phyloP scores from a whole-genome alignment of 2,113 vertebrate species.

The Aplodontia rufa region DNA sequence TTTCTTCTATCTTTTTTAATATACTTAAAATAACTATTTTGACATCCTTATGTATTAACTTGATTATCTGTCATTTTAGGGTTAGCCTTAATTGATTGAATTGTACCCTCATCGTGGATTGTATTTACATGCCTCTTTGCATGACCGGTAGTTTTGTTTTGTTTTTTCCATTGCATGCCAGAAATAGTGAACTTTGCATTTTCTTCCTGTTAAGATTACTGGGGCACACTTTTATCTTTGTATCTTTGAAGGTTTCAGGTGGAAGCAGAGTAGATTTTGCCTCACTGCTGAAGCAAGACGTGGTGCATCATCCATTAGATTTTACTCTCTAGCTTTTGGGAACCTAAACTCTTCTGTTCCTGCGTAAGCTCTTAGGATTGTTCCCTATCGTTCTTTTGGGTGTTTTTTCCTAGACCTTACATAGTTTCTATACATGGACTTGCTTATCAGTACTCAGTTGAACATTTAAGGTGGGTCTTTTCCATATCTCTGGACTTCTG shows the following conservation, averaged over 20 bases:
- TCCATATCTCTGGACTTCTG: too few relatives aligned
- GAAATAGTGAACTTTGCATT: too few relatives aligned
- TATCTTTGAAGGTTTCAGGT: background rate
- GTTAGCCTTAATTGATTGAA: background rate
- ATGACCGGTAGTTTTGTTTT: background rate
- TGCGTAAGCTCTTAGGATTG: background rate
- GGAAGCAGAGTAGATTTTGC: background rate
- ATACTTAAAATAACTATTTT: too few relatives aligned
- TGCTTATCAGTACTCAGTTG: background rate
- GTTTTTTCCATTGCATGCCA: too few relatives aligned
- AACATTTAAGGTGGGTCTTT: background rate
- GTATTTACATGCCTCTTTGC: background rate
- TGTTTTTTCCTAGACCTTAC: background rate
- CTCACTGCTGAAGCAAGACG: background rate
- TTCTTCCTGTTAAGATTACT: too few relatives aligned
- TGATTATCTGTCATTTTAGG: background rate
- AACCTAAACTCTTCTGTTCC: background rate
- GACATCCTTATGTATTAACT: background rate
- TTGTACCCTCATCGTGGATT: background rate
- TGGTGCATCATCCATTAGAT: background rate
- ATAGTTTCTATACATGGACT: background rate
- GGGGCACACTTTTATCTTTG: background rate
- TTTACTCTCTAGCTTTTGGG: background rate
- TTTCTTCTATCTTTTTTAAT: background rate
- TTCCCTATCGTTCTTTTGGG: background rate